These are phyloP conservation scores for Lasioglossum calceatum DNA, from an alignment of 2,888 invertebrate genomes.

Conservation along the genomic window DNA sequence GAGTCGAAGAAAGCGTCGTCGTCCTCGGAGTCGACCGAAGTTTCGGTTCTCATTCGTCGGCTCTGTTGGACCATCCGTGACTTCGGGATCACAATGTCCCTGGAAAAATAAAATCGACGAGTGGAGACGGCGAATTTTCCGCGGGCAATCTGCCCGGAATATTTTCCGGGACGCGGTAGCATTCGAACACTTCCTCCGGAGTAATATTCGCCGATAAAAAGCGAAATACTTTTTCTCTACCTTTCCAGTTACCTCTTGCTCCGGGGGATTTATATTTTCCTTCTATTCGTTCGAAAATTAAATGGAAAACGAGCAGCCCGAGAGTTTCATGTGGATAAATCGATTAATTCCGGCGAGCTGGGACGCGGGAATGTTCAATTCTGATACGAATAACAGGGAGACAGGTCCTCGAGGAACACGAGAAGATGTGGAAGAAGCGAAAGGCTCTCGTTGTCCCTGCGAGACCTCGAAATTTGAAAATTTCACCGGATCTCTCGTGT, in stretches of 20 bases:
- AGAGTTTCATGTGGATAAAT: not conserved
- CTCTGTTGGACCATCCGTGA: conserved; percentile 84
- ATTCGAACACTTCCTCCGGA: not conserved
- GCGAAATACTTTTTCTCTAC: not conserved
- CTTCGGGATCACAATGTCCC: conserved; percentile 86
- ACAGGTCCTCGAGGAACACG: not conserved
- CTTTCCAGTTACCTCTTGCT: too few relatives aligned
- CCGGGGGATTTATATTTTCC: not conserved
- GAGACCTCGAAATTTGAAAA: not conserved
- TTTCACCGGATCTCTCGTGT: not conserved
- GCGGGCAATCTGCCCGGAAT: not conserved
- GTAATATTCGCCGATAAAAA: not conserved
- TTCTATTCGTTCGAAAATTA: not conserved
- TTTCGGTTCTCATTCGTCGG: conserved; percentile 85
- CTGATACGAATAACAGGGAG: not conserved
- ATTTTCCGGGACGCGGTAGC: not conserved
- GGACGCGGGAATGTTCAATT: not conserved
- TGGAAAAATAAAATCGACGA: conserved; percentile 73
- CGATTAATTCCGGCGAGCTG: not conserved
- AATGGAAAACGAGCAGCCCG: not conserved
- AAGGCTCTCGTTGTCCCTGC: not conserved
- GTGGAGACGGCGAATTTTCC: not conserved
- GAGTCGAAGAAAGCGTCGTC: conserved; percentile 91
- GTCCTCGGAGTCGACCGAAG: conserved; percentile 86
- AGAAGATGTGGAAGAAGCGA: not conserved